phyloP scores from a whole-genome alignment of 2,888 invertebrate genomes.

The Eupithecia tripunctaria region DNA sequence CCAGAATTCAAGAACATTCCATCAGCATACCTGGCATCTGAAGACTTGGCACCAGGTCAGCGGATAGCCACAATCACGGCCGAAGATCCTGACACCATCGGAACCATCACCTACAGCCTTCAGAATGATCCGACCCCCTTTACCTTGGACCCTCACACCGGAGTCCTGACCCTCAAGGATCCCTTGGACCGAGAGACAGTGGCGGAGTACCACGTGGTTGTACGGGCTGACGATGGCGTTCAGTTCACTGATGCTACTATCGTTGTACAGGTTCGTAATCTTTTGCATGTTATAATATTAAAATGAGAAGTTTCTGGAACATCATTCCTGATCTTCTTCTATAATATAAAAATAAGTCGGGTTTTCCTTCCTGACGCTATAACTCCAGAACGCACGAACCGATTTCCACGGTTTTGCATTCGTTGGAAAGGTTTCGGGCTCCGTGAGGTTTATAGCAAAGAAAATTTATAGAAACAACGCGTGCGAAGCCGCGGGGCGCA shows the following conservation, averaged over 20 bases:
- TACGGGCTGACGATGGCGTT: constrained; percentile 95
- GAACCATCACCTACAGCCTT: constrained; percentile 90
- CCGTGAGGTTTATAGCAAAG: no score
- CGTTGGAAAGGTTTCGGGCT: no score
- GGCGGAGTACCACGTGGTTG: constrained; percentile 90
- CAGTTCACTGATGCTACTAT: constrained; percentile 92
- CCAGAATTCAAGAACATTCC: constrained; percentile 92
- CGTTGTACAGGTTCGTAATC: constrained; percentile 88
- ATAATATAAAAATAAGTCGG: no score
- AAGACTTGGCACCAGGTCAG: constrained; percentile 93
- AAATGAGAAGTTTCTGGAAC: not conserved
- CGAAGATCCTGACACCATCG: constrained; percentile 93
- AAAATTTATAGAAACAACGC: no score
- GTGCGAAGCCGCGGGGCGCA: no score
- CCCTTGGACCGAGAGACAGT: constrained; percentile 93
- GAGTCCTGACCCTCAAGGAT: constrained; percentile 89
- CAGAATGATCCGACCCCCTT: constrained; percentile 88
- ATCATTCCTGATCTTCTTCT: no score
- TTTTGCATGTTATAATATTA: constrained; percentile 13
- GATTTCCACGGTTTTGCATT: no score
- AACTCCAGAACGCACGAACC: no score
- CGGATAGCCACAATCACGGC: constrained; percentile 91
- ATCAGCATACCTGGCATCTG: constrained; percentile 90
- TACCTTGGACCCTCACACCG: constrained; percentile 88
- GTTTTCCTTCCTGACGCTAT: no score